Evolutionary conservation across 2,113 vertebrate species (phyloP).

Genomic region (Struthidea cinerea): DNA sequence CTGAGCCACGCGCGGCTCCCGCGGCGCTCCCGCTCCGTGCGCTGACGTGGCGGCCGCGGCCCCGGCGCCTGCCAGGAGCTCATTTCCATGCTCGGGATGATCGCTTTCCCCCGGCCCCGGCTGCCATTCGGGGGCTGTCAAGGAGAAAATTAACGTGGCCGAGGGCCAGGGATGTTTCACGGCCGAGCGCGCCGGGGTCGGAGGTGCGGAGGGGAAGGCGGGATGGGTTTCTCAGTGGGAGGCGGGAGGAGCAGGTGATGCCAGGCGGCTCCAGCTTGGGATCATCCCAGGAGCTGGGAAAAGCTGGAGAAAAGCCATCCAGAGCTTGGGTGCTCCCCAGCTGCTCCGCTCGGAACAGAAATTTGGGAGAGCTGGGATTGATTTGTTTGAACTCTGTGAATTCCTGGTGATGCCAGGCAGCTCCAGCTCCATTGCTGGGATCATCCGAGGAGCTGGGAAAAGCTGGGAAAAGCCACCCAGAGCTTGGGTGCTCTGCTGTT

Average conservation of each 20-base stretch:
- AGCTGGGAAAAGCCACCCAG: background rate
- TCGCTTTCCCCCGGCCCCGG: background rate
- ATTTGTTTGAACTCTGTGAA: too few species aligned
- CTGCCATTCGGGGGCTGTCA: slow-evolving; percentile 35
- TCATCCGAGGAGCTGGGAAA: too few species aligned
- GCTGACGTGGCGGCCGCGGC: background rate
- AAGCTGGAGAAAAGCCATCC: background rate
- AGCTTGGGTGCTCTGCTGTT: too few species aligned
- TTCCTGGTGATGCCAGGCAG: too few species aligned
- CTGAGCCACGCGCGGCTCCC: background rate
- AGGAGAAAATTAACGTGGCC: slow-evolving; percentile 61
- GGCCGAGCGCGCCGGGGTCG: background rate
- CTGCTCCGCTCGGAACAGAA: background rate
- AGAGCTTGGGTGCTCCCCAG: background rate
- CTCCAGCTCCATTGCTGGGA: too few species aligned
- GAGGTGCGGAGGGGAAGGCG: background rate
- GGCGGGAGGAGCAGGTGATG: background rate
- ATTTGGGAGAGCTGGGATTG: background rate
- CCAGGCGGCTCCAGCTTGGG: background rate
- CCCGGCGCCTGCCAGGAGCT: background rate
- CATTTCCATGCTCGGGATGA: slow-evolving; percentile 38
- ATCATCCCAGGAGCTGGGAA: background rate
- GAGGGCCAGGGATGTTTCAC: slow-evolving; percentile 26
- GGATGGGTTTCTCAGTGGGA: background rate
- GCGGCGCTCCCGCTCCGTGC: background rate